phyloP scores from a whole-genome alignment of 2,797 vertebrate genomes.

The Melanotaenia pygmaea region DNA sequence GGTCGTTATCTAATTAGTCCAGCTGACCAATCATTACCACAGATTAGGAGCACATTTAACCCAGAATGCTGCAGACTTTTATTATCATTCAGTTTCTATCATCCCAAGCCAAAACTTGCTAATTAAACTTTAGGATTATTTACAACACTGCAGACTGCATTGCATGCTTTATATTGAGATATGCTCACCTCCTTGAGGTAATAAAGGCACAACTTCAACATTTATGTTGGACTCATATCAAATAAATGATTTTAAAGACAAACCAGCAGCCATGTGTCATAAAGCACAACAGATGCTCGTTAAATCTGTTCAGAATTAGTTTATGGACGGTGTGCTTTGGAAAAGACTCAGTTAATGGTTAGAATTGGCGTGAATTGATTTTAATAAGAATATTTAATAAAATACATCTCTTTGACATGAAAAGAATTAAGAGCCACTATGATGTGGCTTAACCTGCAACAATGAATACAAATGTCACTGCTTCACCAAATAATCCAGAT shows the following conservation, averaged over 20 bases:
- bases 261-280: not conserved
- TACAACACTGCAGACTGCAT: not conserved
- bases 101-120: conserved; percentile 27
- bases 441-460: not conserved
- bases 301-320: not conserved
- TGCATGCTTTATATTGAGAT: not conserved
- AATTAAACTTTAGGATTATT: conserved; percentile 19
- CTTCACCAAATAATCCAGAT: not conserved
- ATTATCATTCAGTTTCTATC: conserved; percentile 27
- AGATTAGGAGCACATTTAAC: conserved; percentile 72
- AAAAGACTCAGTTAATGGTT: not conserved
- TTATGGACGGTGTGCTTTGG: not conserved
- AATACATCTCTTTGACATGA: not conserved
- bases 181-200: not conserved
- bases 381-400: not conserved
- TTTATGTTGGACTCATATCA: not conserved
- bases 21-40: conserved; percentile 71
- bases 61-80: conserved; percentile 30
- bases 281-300: not conserved
- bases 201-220: not conserved
- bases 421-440: not conserved
- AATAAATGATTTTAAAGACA: not conserved
- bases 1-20: conserved; percentile 82
- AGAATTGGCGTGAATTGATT: not conserved
- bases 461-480: conserved; percentile 8